Base-by-base conservation (phyloP, 1,140 invertebrate genomes). In the Drosophila lowei region DNA sequence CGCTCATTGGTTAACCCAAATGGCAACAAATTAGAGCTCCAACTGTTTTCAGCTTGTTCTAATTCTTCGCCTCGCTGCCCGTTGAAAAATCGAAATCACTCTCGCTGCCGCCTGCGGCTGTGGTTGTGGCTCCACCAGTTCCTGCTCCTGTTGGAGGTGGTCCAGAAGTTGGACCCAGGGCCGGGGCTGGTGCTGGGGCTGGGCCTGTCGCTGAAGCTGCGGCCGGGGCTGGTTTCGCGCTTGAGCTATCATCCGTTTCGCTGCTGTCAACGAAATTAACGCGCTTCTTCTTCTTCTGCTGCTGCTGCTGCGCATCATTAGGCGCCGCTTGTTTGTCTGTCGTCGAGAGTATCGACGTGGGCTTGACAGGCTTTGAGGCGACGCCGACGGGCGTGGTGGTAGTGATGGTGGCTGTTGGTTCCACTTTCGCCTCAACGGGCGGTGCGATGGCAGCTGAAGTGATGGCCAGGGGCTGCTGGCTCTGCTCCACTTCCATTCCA, bases 181-280 rank as follows among this genome's bases (percentile, higher is more conserved):
- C 9, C 30, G 9, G 8, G 30, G 8, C 9, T 3, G 13, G 15
- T 38, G 49, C 16, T 16, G 52, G 13, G 34, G 47, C 13, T n/a
- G 52, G 13, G 34, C 43, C 13, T 3, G 57, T 18, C 15, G 58
- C 5, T 53, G 59, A 9, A 25, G 43, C 16, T 54, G 72, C 55
- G 49, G 64, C 62, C 46, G 62, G 83, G 62, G 63, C 67, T 65
- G 83, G 73, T 79, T 90, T 89, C 62, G 62, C 86, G 72, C 81
- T 79, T 78, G 88, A 91, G 76, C 90, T 91, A 49, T 91, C 90
- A 88, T 91, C 90, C 71, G 90, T 91, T 88, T 91, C 90, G 68
- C 90, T 91, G 81, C 90, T 91, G 74, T 91, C 90, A 78, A 91
- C 90, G 74, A 91, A 91, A 84, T 89, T 91, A 70, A 91, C 90